Conservation (phyloP, 2,888 invertebrate genomes). For the Drosophila helvetica region DNA sequence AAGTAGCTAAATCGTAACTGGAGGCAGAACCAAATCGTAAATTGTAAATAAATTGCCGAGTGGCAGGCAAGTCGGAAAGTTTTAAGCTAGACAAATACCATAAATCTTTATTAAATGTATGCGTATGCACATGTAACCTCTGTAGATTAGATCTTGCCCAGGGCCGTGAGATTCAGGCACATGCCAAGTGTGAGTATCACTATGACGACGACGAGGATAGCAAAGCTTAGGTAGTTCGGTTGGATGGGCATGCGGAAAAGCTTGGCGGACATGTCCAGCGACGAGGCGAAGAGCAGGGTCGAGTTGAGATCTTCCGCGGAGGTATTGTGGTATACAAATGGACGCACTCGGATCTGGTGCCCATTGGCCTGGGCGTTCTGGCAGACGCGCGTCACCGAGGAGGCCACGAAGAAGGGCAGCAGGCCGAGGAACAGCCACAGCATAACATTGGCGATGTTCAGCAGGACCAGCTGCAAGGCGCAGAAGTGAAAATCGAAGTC, state of each 20-base stretch:
- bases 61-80: conserved; percentile 23
- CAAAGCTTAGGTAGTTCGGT: conserved; percentile 88
- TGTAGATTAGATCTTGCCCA: conserved; percentile 64
- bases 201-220: conserved; percentile 86
- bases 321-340: conserved; percentile 92
- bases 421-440: conserved; percentile 81
- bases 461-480: conserved; percentile 86
- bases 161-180: conserved; percentile 84
- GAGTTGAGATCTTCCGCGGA: conserved; percentile 90
- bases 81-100: conserved; percentile 49
- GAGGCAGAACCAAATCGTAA: conserved; percentile 44
- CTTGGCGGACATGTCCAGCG: conserved; percentile 89
- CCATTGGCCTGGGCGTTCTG: conserved; percentile 89
- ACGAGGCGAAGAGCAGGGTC: conserved; percentile 90
- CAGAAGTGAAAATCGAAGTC: conserved; percentile 85
- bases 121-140: conserved; percentile 10
- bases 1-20: conserved; percentile 67
- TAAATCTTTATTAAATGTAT: conserved; percentile 32
- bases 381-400: conserved; percentile 90
- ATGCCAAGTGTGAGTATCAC: conserved; percentile 89
- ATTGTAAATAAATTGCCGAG: conserved; percentile 69
- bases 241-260: conserved; percentile 90
- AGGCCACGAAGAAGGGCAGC: conserved; percentile 86
- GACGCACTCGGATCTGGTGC: conserved; percentile 90
- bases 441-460: conserved; percentile 87